A percentile compares a stretch with the other conserved stretches of the same genome.
phyloP scores from a whole-genome alignment of 35 echinoderm and acorn worm genomes.

The Diadema setosum region DNA sequence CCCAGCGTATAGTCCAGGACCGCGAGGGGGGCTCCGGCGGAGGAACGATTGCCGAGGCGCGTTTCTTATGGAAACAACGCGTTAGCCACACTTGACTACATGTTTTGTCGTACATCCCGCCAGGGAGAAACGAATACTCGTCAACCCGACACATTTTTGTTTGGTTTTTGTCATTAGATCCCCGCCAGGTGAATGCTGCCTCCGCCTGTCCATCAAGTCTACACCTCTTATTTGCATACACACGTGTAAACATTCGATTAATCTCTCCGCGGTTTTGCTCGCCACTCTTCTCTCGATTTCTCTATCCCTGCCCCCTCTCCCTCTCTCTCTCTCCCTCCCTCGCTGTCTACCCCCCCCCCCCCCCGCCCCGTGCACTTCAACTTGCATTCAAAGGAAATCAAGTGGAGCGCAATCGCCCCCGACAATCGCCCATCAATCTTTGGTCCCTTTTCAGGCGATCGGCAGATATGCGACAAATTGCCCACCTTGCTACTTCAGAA shows the following conservation, averaged over 20 bases:
- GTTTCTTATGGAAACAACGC: background rate
- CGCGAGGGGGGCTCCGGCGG: background rate
- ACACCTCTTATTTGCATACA: constrained; percentile 35
- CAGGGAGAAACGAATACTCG: constrained; percentile 24
- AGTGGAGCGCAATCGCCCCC: constrained; percentile 3
- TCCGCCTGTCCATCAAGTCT: constrained; percentile 17
- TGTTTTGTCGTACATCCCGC: constrained; percentile 13
- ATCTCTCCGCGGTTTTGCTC: background rate
- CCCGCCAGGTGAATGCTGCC: constrained; percentile 18
- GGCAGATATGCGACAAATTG: constrained; percentile 14
- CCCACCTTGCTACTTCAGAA: background rate
- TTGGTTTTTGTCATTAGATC: constrained; percentile 35
- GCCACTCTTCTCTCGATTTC: background rate
- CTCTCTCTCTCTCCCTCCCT: background rate
- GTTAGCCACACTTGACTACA: constrained; percentile 24
- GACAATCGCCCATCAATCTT: constrained; percentile 25
- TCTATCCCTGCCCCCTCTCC: background rate
- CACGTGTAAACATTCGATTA: constrained; percentile 29
- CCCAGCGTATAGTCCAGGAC: background rate
- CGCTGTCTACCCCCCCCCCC: background rate
- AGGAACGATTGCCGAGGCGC: background rate
- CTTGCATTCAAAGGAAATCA: constrained; percentile 19
- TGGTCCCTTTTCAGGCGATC: background rate
- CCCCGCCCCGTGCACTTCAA: background rate
- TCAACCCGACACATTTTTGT: constrained; percentile 25